phyloP scores from a whole-genome alignment of 2,797 vertebrate genomes.

The Sphaeramia orbicularis region DNA sequence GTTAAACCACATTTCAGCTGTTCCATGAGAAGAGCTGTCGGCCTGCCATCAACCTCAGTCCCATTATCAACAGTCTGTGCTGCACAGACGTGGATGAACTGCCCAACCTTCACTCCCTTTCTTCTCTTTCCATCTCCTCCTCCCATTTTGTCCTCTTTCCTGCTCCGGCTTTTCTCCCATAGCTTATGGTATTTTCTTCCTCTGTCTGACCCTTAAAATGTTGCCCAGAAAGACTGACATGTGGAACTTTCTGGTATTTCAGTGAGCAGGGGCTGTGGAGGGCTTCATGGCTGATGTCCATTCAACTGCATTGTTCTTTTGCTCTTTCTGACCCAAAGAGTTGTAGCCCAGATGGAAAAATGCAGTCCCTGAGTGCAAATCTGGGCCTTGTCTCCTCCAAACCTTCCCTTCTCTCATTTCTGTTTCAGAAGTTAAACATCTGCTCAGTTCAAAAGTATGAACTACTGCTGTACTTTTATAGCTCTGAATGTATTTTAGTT shows the following conservation, averaged over 20 bases:
- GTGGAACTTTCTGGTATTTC: conserved; percentile 73
- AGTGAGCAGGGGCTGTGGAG: conserved; percentile 20
- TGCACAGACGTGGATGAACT: conserved; percentile 68
- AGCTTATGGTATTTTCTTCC: conserved; percentile 62
- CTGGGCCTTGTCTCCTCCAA: conserved; percentile 55
- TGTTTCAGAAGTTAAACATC: conserved; percentile 63
- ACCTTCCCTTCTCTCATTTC: conserved; percentile 43
- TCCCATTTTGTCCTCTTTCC: conserved; percentile 51
- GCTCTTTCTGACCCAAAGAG: conserved; percentile 61
- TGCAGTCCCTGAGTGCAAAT: conserved; percentile 48
- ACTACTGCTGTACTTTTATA: conserved; percentile 20
- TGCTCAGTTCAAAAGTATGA: conserved; percentile 49
- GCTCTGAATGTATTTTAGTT: conserved; percentile 20
- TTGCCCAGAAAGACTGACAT: conserved; percentile 57
- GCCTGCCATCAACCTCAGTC: conserved; percentile 72
- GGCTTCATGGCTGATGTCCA: conserved; percentile 57
- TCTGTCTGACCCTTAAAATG: conserved; percentile 64
- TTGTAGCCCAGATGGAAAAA: conserved; percentile 73
- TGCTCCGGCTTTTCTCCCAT: conserved; percentile 34
- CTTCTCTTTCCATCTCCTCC: conserved; percentile 70
- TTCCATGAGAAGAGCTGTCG: conserved; percentile 69
- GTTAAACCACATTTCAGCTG: conserved; percentile 73
- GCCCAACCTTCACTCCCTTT: conserved; percentile 62
- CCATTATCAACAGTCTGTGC: conserved; percentile 69
- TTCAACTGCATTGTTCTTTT: conserved; percentile 68